phyloP scores from a whole-genome alignment of 2,888 invertebrate species.

The Tanypteryx hageni region DNA sequence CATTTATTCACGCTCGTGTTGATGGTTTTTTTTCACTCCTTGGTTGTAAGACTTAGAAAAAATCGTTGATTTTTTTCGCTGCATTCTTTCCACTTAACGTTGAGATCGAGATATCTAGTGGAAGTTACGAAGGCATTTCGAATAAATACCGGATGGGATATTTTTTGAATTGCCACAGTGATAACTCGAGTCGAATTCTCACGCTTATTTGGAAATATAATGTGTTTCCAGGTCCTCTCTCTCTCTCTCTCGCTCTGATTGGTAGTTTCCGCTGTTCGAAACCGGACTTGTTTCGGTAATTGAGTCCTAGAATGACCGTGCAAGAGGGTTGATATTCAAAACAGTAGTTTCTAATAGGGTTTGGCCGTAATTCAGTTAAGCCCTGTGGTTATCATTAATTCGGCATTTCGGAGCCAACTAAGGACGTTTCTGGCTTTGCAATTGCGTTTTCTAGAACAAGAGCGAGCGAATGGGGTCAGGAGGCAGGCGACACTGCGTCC shows the following conservation, averaged over 20 bases:
- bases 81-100: too few species aligned
- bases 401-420: slow-evolving; percentile 19
- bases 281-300: slow-evolving; percentile 2
- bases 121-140: too few species aligned
- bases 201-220: too few species aligned
- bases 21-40: too few species aligned
- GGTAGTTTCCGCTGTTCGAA: not conserved
- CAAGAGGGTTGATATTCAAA: slow-evolving; percentile 8
- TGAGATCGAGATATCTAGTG: too few species aligned
- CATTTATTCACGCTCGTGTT: not conserved
- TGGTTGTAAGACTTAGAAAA: too few species aligned
- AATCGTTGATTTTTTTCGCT: too few species aligned
- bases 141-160: too few species aligned
- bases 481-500: not conserved
- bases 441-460: not conserved
- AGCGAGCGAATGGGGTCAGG: not conserved
- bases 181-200: too few species aligned
- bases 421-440: not conserved
- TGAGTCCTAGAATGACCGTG: slow-evolving; percentile 17
- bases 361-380: slow-evolving; percentile 24
- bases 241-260: too few species aligned
- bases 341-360: slow-evolving; percentile 4
- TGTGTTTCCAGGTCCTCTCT: too few species aligned
- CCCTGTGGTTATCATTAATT: slow-evolving; percentile 18
- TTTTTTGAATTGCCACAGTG: too few species aligned